Evolutionary conservation across 2,888 invertebrate genomes (phyloP).

Genomic region (Ochropacha duplaris): DNA sequence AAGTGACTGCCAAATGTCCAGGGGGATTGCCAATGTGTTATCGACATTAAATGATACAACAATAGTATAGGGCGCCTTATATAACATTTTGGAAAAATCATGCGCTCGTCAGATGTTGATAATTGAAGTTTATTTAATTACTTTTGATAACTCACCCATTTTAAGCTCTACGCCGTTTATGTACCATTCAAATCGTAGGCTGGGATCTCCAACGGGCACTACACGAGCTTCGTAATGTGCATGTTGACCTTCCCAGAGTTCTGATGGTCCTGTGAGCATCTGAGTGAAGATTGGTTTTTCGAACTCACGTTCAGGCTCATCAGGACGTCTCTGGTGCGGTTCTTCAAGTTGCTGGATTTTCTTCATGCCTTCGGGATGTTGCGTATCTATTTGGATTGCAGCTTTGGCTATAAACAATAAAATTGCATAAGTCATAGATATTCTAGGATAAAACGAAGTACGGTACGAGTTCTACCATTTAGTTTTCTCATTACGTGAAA

Average conservation of each 20-base stretch:
- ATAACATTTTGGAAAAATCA: neutral
- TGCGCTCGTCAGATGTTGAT: too few species aligned
- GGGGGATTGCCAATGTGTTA: too few species aligned
- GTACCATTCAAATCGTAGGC: constrained; percentile 96
- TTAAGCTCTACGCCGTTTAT: constrained; percentile 96
- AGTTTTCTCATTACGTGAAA: too few species aligned
- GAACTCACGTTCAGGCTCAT: constrained; percentile 90
- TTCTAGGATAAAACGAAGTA: too few species aligned
- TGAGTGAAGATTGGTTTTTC: constrained; percentile 97
- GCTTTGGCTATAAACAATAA: constrained; percentile 85
- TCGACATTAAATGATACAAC: too few species aligned
- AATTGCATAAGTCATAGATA: neutral
- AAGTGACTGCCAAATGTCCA: too few species aligned
- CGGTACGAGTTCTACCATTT: too few species aligned
- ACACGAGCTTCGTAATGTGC: constrained; percentile 96
- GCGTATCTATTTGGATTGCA: constrained; percentile 93
- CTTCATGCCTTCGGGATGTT: constrained; percentile 96
- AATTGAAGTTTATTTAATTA: neutral
- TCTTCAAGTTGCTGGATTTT: constrained; percentile 94
- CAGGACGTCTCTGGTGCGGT: constrained; percentile 86
- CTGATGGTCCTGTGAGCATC: constrained; percentile 92
- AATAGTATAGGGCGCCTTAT: neutral
- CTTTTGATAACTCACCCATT: constrained; percentile 85
- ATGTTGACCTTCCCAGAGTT: constrained; percentile 95
- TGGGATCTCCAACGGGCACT: constrained; percentile 96